phyloP scores from a whole-genome alignment of 1,140 invertebrate genomes.

The Goniozus legneri region DNA sequence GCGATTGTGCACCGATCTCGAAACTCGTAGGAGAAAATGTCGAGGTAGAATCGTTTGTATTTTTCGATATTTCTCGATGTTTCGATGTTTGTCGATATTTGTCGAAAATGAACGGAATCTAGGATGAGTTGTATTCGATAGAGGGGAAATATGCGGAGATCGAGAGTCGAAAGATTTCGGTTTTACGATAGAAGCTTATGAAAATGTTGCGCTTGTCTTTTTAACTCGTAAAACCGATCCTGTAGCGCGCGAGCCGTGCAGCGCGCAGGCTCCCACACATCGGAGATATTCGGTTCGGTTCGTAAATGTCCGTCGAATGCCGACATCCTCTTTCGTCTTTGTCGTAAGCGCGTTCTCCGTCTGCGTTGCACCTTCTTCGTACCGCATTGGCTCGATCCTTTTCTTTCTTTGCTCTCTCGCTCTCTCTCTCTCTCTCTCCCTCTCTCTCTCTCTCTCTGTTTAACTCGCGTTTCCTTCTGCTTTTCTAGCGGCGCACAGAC shows the following conservation, averaged over 20 bases:
- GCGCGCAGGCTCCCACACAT: constrained; percentile 23
- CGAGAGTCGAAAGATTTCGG: too few species aligned
- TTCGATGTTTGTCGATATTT: too few species aligned
- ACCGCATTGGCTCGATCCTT: neutral
- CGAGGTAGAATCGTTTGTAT: too few species aligned
- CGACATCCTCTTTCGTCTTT: constrained; percentile 35
- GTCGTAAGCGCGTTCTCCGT: constrained; percentile 7
- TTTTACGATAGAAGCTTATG: too few species aligned
- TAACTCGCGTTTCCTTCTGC: neutral
- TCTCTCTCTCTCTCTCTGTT: constrained; percentile 17
- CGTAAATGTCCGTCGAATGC: constrained; percentile 35
- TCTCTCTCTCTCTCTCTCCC: constrained; percentile 8
- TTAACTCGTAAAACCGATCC: constrained; percentile 26
- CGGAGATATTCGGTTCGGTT: constrained; percentile 27
- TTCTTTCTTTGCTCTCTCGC: neutral
- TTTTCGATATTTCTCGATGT: too few species aligned
- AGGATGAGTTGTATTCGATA: too few species aligned
- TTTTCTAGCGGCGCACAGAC: too few species aligned
- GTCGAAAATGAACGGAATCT: too few species aligned
- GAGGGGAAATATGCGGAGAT: too few species aligned
- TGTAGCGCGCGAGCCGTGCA: constrained; percentile 12
- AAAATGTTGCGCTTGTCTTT: too few species aligned
- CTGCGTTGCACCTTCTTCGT: neutral
- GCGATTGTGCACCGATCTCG: too few species aligned
- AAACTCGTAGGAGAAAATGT: too few species aligned